Percentiles rank a stretch among this genome's conserved stretches.
phyloP scores from a whole-genome alignment of 2,113 vertebrate genomes.

The Paramormyrops kingsleyae region DNA sequence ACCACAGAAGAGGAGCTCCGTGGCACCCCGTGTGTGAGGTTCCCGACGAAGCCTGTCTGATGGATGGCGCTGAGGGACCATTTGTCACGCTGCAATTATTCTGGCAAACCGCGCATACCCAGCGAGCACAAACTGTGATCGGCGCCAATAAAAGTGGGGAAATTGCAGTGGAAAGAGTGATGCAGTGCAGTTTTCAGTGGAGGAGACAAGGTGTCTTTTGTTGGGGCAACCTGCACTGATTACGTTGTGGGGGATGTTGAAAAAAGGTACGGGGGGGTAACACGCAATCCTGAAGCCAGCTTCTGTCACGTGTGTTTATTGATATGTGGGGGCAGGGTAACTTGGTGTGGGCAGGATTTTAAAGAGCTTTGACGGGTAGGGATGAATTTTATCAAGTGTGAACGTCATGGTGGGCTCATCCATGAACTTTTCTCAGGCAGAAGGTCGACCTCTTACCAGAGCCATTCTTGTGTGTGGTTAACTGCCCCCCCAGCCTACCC shows the following conservation, averaged over 20 bases:
- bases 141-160: slow-evolving; percentile 71
- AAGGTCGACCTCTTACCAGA: background rate
- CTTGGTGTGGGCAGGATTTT: background rate
- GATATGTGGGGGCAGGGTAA: background rate
- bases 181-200: slow-evolving; percentile 59
- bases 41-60: slow-evolving; percentile 70
- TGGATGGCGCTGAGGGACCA: slow-evolving; percentile 77
- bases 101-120: slow-evolving; percentile 78
- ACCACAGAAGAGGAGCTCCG: background rate
- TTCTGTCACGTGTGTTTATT: background rate
- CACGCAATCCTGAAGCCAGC: background rate
- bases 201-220: slow-evolving; percentile 55
- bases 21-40: slow-evolving; percentile 47
- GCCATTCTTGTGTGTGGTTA: background rate
- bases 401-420: background rate
- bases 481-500: background rate
- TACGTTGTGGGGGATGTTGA: background rate
- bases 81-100: slow-evolving; percentile 84
- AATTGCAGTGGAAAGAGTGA: slow-evolving; percentile 73
- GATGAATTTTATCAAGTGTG: background rate
- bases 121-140: slow-evolving; percentile 73
- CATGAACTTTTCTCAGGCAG: background rate
- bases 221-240: background rate
- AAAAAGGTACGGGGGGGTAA: background rate
- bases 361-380: background rate